Percentiles rank a stretch among this genome's conserved stretches.
phyloP scores from a whole-genome alignment of 2,888 invertebrate species.

The Suillia variegata region DNA sequence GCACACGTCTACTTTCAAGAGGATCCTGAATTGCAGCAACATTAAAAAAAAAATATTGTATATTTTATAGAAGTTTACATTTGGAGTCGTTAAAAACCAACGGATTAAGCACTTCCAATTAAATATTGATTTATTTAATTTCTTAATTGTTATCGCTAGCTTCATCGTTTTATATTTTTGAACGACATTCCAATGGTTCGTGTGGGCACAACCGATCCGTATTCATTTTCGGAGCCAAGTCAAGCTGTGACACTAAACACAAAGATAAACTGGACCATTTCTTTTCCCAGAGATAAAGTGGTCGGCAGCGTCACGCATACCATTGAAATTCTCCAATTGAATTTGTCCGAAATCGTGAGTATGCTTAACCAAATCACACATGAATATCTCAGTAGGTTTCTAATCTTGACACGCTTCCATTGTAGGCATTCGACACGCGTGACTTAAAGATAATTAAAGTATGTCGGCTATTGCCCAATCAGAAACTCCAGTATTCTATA shows the following conservation, averaged over 20 bases:
- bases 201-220: slow-evolving; percentile 79
- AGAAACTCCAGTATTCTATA: slow-evolving; percentile 66
- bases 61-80: too few species aligned
- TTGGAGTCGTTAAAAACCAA: too few species aligned
- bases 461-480: slow-evolving; percentile 46
- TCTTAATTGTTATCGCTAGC: too few species aligned
- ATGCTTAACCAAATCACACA: too few species aligned
- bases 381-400: slow-evolving; percentile 26
- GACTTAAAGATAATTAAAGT: slow-evolving; percentile 68
- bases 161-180: slow-evolving; percentile 37
- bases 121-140: too few species aligned
- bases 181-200: slow-evolving; percentile 55
- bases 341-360: slow-evolving; percentile 68
- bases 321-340: slow-evolving; percentile 64
- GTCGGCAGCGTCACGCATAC: slow-evolving; percentile 71
- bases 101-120: too few species aligned
- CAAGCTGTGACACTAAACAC: slow-evolving; percentile 70
- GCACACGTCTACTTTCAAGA: too few species aligned
- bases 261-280: slow-evolving; percentile 69
- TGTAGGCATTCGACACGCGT: slow-evolving; percentile 76
- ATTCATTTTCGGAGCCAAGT: slow-evolving; percentile 83
- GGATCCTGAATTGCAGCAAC: too few species aligned
- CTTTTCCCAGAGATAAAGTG: slow-evolving; percentile 74
- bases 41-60: too few species aligned
- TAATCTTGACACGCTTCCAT: slow-evolving; percentile 68